Evolutionary conservation across 1,140 invertebrate genomes (phyloP), one percentile per base, ranked within the genome.

Genomic region (Centruroides vittatus): DNA sequence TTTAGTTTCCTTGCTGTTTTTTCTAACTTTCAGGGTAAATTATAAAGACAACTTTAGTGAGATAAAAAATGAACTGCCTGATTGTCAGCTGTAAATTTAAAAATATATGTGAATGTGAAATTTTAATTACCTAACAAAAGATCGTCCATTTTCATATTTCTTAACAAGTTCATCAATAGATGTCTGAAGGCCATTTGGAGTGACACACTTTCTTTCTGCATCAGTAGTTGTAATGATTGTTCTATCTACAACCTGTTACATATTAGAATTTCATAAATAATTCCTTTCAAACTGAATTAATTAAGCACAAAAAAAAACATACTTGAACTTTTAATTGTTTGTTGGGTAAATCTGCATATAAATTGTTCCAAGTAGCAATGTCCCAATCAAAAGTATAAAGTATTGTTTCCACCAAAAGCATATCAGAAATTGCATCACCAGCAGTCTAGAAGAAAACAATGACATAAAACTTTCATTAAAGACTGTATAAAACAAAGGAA

Each of bases 381-480:
- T 81, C 78, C 85, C 88, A 93, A 5, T 85, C 89, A 68, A 84
- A 83, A 3, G 81, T 79, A 67, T 85, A 81, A 4, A 99, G 78
- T 55, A 98, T 86, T 0, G 86, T 85, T 75, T 99, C 97, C 0
- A 98, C 90, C 8, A 97, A 71, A 35, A 99, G 76, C 80, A 99
- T 81, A 72, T 98, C 94, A 0, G 94, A 93, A 13, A 99, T 83
- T 0, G 95, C 95, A 80, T 99, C 96, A 0, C 96, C 96, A 3
- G 98, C 92, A 5, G 90, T 89, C 76, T 95, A 65, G 48, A 66
- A 67, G 12, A 7, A 47, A 57, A 61, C 10, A 36, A 48, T 23
- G 23, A 23, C 23, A 23, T 23, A 23, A 23, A 23, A 23, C 23
- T n/a, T n/a, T 23, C 23, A 23, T 23, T 23, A 23, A 23, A 23